A percentile compares a stretch with the other conserved stretches of the same genome.
Evolutionary conservation across 2,113 vertebrate species (phyloP).

Genomic region (Takifugu bimaculatus): DNA sequence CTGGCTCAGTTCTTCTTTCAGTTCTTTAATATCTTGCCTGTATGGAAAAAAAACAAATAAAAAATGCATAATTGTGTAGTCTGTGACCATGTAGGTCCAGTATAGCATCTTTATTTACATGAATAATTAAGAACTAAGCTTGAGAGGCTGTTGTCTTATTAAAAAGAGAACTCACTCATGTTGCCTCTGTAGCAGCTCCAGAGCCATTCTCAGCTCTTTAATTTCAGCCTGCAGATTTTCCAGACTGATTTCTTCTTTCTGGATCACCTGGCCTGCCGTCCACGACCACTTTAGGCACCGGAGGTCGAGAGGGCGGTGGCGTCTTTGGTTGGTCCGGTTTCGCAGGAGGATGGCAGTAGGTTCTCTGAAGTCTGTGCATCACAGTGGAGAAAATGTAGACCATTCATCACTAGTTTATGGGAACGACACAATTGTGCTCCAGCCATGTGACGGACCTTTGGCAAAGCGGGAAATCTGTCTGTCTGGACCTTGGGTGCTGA

Average conservation of each 20-base stretch:
- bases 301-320: conserved; percentile 20
- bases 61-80: neutral
- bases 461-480: conserved; percentile 35
- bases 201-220: conserved; percentile 69
- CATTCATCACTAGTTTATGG: neutral
- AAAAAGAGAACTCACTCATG: conserved; percentile 62
- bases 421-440: neutral
- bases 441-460: conserved; percentile 41
- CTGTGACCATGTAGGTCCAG: too few species aligned
- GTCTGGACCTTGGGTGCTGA: conserved; percentile 18
- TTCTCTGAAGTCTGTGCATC: conserved; percentile 54
- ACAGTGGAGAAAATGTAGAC: neutral
- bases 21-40: conserved; percentile 74
- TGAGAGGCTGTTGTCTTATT: neutral
- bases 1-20: conserved; percentile 72
- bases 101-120: neutral
- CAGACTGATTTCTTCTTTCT: conserved; percentile 42
- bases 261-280: conserved; percentile 21
- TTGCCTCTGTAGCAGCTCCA: conserved; percentile 67
- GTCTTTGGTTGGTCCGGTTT: conserved; percentile 47
- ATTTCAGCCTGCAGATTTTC: conserved; percentile 65
- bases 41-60: conserved; percentile 27
- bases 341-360: conserved; percentile 24
- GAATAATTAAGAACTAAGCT: neutral
- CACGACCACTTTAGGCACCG: conserved; percentile 20